These are phyloP conservation scores for Nycteola revayana DNA, from an alignment of 2,888 invertebrate genomes.

Conservation along the genomic window DNA sequence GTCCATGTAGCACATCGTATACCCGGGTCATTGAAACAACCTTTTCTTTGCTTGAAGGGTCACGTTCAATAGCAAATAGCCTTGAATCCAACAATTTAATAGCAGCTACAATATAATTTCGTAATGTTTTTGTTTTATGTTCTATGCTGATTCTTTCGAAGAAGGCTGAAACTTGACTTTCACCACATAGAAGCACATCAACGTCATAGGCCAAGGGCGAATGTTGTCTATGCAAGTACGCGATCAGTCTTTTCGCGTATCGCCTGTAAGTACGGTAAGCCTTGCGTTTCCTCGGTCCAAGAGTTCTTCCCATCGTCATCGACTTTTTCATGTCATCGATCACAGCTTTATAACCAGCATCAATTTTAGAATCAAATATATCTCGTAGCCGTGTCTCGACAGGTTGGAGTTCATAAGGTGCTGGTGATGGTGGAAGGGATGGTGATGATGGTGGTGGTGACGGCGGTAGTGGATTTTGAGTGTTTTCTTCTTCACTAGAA, in stretches of 20 bases:
- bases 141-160: slow-evolving; percentile 71
- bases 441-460: slow-evolving; percentile 75
- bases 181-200: slow-evolving; percentile 72
- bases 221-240: slow-evolving; percentile 73
- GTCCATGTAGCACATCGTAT: slow-evolving; percentile 70
- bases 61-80: slow-evolving; percentile 75
- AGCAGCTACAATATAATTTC: slow-evolving; percentile 76
- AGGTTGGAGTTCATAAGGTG: slow-evolving; percentile 71
- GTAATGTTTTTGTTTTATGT: slow-evolving; percentile 73
- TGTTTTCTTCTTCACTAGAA: slow-evolving; percentile 75
- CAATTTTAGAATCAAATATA: slow-evolving; percentile 76
- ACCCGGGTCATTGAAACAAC: slow-evolving; percentile 76
- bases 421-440: slow-evolving; percentile 69
- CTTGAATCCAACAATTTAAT: slow-evolving; percentile 75
- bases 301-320: slow-evolving; percentile 75
- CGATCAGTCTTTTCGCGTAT: slow-evolving; percentile 74
- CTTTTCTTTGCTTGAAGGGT: slow-evolving; percentile 75
- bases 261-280: slow-evolving; percentile 74
- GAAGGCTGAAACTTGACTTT: slow-evolving; percentile 73
- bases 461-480: slow-evolving; percentile 62
- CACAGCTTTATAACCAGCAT: slow-evolving; percentile 79
- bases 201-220: slow-evolving; percentile 77
- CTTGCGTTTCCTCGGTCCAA: slow-evolving; percentile 72
- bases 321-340: slow-evolving; percentile 81
- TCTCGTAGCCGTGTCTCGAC: slow-evolving; percentile 70